Evolutionary conservation across 1,140 invertebrate genomes (phyloP), one percentile per base, ranked within the genome.

Genomic region (Pseudomyrmex pallidus): DNA sequence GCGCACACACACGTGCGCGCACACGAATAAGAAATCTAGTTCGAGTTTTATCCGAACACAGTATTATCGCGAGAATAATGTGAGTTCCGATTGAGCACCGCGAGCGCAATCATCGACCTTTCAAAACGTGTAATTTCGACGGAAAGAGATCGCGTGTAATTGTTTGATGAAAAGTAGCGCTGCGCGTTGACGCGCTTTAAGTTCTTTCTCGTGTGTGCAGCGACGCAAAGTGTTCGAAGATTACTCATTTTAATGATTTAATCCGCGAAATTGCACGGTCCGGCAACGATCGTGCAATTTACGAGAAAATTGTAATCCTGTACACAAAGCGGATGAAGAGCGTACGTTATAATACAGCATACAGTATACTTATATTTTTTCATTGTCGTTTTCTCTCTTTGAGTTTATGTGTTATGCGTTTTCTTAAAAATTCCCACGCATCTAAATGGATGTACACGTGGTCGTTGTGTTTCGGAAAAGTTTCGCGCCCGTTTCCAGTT

Each of bases 201-300:
- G 54, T 61, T 80, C 66, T 50, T 13, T 57, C 74, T 35, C 5
- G 35, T 35, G 35, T 35, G 35, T 35, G 25, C 15, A 56, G 20
- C 76, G 76, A 78, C 52, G 52, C 64, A 80, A 70, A 80, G 44
- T 70, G 54, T 54, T 50, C 76, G 76, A 68, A 78, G 70, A 78
- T 78, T 78, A 78, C 76, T 52, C 54, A 64, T 35, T 64, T 80
- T 80, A 80, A 80, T 48, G 66, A 80, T 80, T 80, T 80, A 80
- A 80, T 80, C 76, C 66, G 20, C 66, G 20, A 80, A 80, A 80
- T 80, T 80, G 76, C 54, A 80, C 76, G 54, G 76, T 80, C 66
- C 59, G 66, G 56, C 76, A 66, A 78, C 64, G 66, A 72, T 80
- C 76, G 66, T 48, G 76, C 72, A 80, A 59, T 80, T 72, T 70